Evolutionary conservation across 2,797 vertebrate genomes (phyloP).

Genomic region (Serranus cabrilla): DNA sequence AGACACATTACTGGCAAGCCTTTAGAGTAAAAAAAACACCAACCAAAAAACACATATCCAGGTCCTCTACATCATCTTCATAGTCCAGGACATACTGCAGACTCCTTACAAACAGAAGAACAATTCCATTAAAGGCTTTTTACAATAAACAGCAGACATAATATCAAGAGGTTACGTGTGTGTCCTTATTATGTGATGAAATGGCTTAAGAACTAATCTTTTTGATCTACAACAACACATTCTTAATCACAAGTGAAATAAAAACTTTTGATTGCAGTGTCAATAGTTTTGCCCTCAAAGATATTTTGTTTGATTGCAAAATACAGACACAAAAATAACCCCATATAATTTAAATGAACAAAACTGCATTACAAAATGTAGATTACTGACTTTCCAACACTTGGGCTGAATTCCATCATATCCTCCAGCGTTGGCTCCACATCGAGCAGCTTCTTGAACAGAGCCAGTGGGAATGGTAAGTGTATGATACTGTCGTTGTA

Average conservation of each 20-base stretch:
- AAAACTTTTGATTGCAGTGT: too few relatives aligned
- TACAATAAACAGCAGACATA: too few relatives aligned
- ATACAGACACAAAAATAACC: too few relatives aligned
- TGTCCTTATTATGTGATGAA: too few relatives aligned
- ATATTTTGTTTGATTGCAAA: too few relatives aligned
- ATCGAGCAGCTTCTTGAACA: constrained; percentile 95
- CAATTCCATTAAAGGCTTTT: neutral
- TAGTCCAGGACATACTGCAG: constrained; percentile 88
- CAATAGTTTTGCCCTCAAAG: too few relatives aligned
- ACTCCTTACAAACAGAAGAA: constrained; percentile 76
- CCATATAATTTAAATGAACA: too few relatives aligned
- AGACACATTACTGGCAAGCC: neutral
- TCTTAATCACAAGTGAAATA: too few relatives aligned
- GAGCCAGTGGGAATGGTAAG: constrained; percentile 93
- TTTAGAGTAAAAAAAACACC: constrained; percentile 44
- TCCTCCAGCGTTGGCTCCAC: constrained; percentile 90
- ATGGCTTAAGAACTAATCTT: too few relatives aligned
- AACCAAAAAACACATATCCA: constrained; percentile 88
- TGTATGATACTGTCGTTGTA: constrained; percentile 92
- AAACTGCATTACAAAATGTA: neutral
- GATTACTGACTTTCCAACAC: constrained; percentile 81
- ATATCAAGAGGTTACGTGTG: too few relatives aligned
- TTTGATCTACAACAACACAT: too few relatives aligned
- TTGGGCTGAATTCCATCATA: constrained; percentile 89
- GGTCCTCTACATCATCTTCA: constrained; percentile 85